Evolutionary conservation across 2,888 invertebrate genomes (phyloP).

Genomic region (Morpho achilles): DNA sequence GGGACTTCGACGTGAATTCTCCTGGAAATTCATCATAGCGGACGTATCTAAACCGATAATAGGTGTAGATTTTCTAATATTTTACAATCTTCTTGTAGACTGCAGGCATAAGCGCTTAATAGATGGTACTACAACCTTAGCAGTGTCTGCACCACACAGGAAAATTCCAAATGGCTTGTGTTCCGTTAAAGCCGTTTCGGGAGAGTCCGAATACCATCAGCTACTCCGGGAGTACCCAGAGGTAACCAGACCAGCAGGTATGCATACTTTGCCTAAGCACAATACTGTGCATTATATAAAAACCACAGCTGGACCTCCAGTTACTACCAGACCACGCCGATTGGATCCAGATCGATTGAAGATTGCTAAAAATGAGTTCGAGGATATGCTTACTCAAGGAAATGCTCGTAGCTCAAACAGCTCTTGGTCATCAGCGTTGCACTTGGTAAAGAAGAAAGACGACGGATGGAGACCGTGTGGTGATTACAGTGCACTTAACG

Average conservation of each 20-base stretch:
- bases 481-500: too few relatives aligned
- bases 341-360: slow-evolving; percentile 35
- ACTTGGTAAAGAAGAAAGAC: slow-evolving; percentile 39
- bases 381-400: background rate
- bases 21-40: slow-evolving; percentile 38
- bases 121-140: background rate
- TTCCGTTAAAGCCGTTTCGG: background rate
- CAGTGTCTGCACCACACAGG: background rate
- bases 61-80: slow-evolving; percentile 36
- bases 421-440: slow-evolving; percentile 42
- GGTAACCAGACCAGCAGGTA: too few relatives aligned
- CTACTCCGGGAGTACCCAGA: slow-evolving; percentile 30
- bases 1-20: slow-evolving; percentile 33
- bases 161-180: background rate
- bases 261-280: too few relatives aligned
- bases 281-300: slow-evolving; percentile 31
- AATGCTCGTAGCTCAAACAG: background rate
- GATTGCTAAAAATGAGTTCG: too few relatives aligned
- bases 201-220: background rate
- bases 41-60: slow-evolving; percentile 39
- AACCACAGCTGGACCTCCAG: slow-evolving; percentile 36
- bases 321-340: slow-evolving; percentile 32
- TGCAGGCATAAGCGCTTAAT: slow-evolving; percentile 1
- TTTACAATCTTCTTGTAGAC: slow-evolving; percentile 36
- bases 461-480: too few relatives aligned